Evolutionary conservation across 2,113 vertebrate genomes (phyloP), one percentile per base, ranked within the genome.

Genomic region (Sciurus niger): DNA sequence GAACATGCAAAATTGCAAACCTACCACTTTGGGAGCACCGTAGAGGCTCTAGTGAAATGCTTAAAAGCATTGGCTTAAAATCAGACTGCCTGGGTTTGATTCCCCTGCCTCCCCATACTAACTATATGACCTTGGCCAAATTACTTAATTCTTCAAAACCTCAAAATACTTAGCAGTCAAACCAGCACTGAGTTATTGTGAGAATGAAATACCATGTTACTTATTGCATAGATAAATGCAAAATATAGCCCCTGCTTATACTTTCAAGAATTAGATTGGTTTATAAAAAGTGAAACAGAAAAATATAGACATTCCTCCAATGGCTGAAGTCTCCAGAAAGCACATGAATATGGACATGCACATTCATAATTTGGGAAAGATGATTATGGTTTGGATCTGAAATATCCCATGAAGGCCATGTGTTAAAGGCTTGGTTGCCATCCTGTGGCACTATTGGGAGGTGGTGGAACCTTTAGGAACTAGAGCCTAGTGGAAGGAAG

Each of bases 231-330:
- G 60, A 65, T 58, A 53, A 89, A 72, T 68, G 77, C 43, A 87
- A 93, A 84, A 93, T 55, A 53, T 28, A 93, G 43, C 18, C 24
- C 37, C 32, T 82, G 18, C 43, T 67, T 93, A 53, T 37, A 46
- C 53, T 78, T 76, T 53, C 46, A 78, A 9, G 70, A 82, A 88
- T 88, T 86, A 18, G 8, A 67, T 9, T 82, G n/a, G 1, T n/a
- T 77, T 82, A 65, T 40, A 72, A 82, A 37, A 74, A 70, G 60
- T 37, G 14, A 88, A 91, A 34, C 20, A 78, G 74, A 70, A 94
- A 97, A 89, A 89, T 53, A 37, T n/a, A 88, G 34, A 55, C 46
- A 87, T 77, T 78, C n/a, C 43, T 93, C 17, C 46, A 82, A 6
- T 4, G 18, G 55, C 65, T 72, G 4, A 34, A 85, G 32, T 58